Conservation (phyloP, 2,888 invertebrate genomes). For the Euzophera pinguis region DNA sequence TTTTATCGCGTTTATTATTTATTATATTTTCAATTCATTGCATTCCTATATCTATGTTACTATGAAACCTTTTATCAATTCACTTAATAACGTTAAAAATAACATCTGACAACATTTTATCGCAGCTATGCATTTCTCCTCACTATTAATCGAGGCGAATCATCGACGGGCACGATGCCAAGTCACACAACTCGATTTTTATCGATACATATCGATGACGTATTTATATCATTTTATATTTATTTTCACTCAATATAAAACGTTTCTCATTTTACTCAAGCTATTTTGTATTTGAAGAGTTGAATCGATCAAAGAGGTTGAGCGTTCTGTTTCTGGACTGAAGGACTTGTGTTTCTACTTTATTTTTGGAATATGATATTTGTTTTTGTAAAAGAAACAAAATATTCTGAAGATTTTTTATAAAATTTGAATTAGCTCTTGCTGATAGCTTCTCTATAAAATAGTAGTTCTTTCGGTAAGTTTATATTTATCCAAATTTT, state of each 20-base stretch:
- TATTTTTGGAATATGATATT: neutral
- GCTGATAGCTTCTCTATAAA: no score
- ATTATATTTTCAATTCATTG: no score
- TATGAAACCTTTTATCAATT: no score
- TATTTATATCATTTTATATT: slow-evolving; percentile 21
- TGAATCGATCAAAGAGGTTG: slow-evolving; percentile 18
- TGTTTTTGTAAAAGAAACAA: neutral
- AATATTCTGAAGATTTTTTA: neutral
- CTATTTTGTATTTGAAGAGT: slow-evolving; percentile 10
- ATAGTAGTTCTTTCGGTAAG: no score
- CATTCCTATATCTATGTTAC: no score
- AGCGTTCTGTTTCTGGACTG: slow-evolving; percentile 5
- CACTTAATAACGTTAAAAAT: no score
- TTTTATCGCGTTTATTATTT: no score
- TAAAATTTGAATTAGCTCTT: no score
- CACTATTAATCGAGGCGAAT: slow-evolving; percentile 25
- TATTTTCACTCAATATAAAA: slow-evolving; percentile 19
- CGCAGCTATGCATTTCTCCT: neutral
- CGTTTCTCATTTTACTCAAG: slow-evolving; percentile 11
- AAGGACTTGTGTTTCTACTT: slow-evolving; percentile 10
- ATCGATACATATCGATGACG: slow-evolving; percentile 19
- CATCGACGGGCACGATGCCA: slow-evolving; percentile 18
- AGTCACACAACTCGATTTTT: slow-evolving; percentile 20
- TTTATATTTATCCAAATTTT: no score
- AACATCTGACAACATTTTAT: neutral